Evolutionary conservation across 35 echinoderm and acorn worm species (phyloP).

Genomic region (Ptychodera flava): DNA sequence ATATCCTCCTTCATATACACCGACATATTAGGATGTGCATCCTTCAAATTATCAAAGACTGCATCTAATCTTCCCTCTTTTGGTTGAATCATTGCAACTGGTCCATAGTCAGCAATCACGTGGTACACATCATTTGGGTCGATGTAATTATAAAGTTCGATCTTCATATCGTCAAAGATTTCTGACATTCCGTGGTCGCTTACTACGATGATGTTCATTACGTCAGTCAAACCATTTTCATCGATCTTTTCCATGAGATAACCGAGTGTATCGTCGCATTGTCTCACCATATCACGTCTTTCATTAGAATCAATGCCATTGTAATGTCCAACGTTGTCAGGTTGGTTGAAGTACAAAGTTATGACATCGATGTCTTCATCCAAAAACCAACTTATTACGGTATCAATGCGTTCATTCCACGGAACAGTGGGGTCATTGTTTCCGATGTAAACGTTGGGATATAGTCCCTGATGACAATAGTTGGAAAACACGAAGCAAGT

Average conservation of each 20-base stretch:
- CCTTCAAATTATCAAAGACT: constrained; percentile 47
- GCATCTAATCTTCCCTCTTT: constrained; percentile 48
- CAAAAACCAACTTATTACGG: not conserved
- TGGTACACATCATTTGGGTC: constrained; percentile 43
- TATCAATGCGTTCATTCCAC: not conserved
- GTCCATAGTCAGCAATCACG: constrained; percentile 56
- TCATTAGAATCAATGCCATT: not conserved
- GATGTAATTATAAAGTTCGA: constrained; percentile 64
- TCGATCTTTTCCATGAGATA: not conserved
- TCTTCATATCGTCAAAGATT: not conserved
- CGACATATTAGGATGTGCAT: constrained; percentile 60
- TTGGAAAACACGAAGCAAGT: too few species aligned
- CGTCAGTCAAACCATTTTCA: not conserved
- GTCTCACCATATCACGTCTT: not conserved
- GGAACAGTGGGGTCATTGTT: not conserved
- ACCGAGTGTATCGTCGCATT: not conserved
- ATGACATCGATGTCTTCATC: not conserved
- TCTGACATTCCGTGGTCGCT: not conserved
- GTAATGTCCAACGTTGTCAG: not conserved
- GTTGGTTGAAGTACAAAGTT: not conserved
- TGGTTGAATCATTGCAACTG: constrained; percentile 38
- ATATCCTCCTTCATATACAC: constrained; percentile 80
- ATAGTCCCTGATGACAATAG: not conserved
- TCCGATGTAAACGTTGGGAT: not conserved
- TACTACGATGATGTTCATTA: not conserved